Evolutionary conservation across 2,888 invertebrate genomes (phyloP).

Genomic region (Brachyopa scutellaris): DNA sequence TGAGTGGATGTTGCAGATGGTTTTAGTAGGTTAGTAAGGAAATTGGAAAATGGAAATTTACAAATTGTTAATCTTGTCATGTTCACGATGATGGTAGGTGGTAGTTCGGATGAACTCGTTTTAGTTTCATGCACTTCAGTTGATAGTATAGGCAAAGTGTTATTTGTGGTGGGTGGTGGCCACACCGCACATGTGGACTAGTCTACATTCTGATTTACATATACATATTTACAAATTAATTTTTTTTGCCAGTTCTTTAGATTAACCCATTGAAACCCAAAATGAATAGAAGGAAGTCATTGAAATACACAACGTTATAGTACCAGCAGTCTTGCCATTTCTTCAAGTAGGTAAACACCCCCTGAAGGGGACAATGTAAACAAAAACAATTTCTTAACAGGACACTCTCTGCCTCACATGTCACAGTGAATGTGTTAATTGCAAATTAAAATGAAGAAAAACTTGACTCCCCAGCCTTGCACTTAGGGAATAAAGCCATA

Average conservation of each 20-base stretch:
- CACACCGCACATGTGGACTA: no score
- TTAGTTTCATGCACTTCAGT: conserved; percentile 22
- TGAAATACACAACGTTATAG: no score
- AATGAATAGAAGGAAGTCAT: no score
- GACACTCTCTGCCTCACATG: neutral
- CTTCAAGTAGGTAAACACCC: neutral
- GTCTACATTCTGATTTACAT: neutral
- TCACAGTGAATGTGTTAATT: conserved; percentile 40
- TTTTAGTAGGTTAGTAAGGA: conserved; percentile 51
- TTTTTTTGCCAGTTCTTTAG: neutral
- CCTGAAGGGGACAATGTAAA: conserved; percentile 14
- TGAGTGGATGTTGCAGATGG: no score
- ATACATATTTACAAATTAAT: conserved; percentile 13
- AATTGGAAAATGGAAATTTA: neutral
- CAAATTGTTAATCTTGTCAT: conserved; percentile 40
- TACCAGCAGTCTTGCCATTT: neutral
- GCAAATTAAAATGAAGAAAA: conserved; percentile 20
- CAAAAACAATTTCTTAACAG: conserved; percentile 15
- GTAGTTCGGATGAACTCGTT: conserved; percentile 51
- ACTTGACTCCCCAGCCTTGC: neutral
- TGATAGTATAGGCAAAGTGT: neutral
- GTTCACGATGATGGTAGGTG: conserved; percentile 37
- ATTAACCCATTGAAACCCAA: neutral
- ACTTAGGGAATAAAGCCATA: neutral
- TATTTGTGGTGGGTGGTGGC: no score